A percentile compares a stretch with the other conserved stretches of the same genome.
phyloP scores from a whole-genome alignment of 1,140 invertebrate species.

The Sminthurinus signatus region DNA sequence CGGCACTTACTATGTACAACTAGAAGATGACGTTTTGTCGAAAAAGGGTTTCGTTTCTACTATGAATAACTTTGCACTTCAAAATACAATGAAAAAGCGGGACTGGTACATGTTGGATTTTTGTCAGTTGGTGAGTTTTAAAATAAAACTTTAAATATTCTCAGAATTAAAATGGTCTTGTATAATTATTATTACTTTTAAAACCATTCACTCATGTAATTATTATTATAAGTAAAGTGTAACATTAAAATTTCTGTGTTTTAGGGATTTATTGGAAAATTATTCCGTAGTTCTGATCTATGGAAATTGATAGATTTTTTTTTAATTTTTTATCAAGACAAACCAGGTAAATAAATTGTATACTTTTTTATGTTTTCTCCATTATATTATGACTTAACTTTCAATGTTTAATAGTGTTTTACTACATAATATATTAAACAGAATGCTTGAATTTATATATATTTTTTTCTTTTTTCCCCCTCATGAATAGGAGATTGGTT shows the following conservation, averaged over 20 bases:
- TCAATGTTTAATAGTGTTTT: too few species aligned
- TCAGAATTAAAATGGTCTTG: neutral
- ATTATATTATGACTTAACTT: too few species aligned
- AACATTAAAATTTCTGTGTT: constrained; percentile 8
- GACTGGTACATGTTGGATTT: constrained; percentile 93
- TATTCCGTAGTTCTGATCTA: constrained; percentile 84
- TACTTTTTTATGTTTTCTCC: too few species aligned
- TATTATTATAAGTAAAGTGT: too few species aligned
- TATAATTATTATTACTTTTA: neutral
- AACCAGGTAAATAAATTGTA: constrained; percentile 53
- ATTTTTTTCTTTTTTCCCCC: too few species aligned
- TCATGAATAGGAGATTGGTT: constrained; percentile 99
- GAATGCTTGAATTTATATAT: too few species aligned
- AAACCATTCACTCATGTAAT: too few species aligned
- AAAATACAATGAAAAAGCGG: constrained; percentile 64
- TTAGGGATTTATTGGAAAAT: constrained; percentile 68
- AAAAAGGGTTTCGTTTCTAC: constrained; percentile 75
- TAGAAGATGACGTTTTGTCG: constrained; percentile 93
- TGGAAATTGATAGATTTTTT: constrained; percentile 87
- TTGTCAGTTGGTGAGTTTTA: constrained; percentile 86
- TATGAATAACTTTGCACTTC: constrained; percentile 83
- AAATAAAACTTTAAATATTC: constrained; percentile 35
- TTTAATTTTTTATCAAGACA: constrained; percentile 90
- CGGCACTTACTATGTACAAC: constrained; percentile 56
- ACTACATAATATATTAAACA: too few species aligned